Conservation (phyloP, 2,113 vertebrate genomes). For the Phrynosoma blainvillii region DNA sequence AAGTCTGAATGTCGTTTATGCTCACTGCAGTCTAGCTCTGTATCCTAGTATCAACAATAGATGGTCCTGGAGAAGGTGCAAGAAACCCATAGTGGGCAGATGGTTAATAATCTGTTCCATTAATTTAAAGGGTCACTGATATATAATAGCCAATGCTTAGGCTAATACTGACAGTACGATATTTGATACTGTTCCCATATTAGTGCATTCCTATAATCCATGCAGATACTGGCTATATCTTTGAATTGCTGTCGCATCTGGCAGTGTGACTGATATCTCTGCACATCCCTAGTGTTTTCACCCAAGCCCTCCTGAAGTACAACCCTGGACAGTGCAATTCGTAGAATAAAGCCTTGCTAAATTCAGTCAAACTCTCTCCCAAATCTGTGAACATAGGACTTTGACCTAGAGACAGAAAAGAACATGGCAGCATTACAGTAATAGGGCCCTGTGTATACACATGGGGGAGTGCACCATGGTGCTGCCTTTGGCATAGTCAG, state of each 20-base stretch:
- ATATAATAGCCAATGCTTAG: constrained; percentile 17
- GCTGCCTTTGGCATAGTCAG: not conserved
- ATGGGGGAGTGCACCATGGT: not conserved
- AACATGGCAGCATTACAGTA: not conserved
- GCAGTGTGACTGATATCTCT: not conserved
- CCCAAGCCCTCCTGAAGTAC: not conserved
- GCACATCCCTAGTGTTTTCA: not conserved
- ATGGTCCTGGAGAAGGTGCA: not conserved
- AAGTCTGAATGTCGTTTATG: not conserved
- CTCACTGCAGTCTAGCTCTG: not conserved
- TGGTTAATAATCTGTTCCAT: not conserved
- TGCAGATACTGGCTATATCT: not conserved
- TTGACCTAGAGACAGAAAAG: not conserved
- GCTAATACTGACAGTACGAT: not conserved
- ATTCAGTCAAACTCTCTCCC: not conserved
- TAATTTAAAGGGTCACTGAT: not conserved
- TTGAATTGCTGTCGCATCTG: not conserved
- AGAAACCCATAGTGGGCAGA: not conserved
- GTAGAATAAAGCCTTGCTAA: not conserved
- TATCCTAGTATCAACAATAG: not conserved
- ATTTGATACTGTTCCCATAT: constrained; percentile 10
- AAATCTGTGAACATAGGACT: not conserved
- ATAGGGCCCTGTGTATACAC: no score
- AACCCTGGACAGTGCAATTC: not conserved
- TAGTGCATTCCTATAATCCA: not conserved